Evolutionary conservation across 1,140 invertebrate genomes (phyloP), one percentile per base, ranked within the genome.

Genomic region (Metopolophium dirhodum): DNA sequence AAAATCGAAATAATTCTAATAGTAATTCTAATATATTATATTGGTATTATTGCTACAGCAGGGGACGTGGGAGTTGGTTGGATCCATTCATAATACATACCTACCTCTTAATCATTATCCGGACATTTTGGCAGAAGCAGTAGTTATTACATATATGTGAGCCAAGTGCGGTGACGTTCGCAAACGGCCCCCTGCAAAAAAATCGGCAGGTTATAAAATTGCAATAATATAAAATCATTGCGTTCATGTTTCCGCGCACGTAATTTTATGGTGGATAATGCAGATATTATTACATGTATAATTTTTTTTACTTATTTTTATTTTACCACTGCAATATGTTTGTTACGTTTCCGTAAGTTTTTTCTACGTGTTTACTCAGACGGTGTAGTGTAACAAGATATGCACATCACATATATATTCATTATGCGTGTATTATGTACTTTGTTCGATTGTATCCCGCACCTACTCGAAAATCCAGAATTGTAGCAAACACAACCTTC

Each of bases 271-370:
- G 61, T n/a, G 14, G 30, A 77, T n/a, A 6, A 18, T 77, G n/a
- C 30, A 35, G 30, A n/a, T 54, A 54, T 22, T 22, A 22, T 77
- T 77, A 61, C 11, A 30, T n/a, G 61, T n/a, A 68, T 68, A 77
- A 18, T n/a, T 77, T 77, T 77, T 77, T n/a, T n/a, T n/a, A 68
- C n/a, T 51, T 77, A 77, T 77, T 77, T 68, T 77, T 77, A n/a
- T 77, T 77, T 77, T 20, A 77, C n/a, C 30, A 20, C 61, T 6
- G 30, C n/a, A 77, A 77, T 18, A n/a, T 30, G 61, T n/a, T 68
- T 9, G 61, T n/a, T 77, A n/a, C n/a, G 1, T n/a, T 68, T 77
- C n/a, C 14, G 30, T 68, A 68, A 9, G 61, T 68, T 68, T 68
- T 68, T 68, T 68, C 2, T 68, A 14, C 30, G 61, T n/a, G 61